These are phyloP conservation scores for Brachionus manjavacas DNA, from an alignment of 1,140 invertebrate species.

Conservation along the genomic window DNA sequence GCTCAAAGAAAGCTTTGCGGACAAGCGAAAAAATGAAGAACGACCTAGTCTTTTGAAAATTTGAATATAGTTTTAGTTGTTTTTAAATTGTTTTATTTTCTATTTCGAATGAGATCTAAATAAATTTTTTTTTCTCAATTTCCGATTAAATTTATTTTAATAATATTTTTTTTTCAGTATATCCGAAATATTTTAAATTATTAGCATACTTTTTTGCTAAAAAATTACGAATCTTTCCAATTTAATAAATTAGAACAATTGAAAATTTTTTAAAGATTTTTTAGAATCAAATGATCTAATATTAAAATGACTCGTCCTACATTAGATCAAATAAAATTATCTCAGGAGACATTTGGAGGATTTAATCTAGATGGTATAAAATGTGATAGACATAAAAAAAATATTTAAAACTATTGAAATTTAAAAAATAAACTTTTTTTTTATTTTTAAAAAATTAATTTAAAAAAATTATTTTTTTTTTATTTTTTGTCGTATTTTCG, in stretches of 20 bases:
- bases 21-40: conserved; percentile 37
- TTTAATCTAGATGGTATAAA: too few species aligned
- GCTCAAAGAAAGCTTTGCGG: not conserved
- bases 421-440: too few species aligned
- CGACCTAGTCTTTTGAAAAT: conserved; percentile 19
- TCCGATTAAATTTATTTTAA: not conserved
- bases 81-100: not conserved
- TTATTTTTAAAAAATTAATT: too few species aligned
- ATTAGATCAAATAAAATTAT: too few species aligned
- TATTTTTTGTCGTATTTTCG: too few species aligned
- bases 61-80: not conserved
- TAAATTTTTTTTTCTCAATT: not conserved
- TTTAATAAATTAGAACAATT: not conserved
- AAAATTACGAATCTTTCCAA: not conserved
- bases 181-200: not conserved
- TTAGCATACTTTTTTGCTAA: too few species aligned
- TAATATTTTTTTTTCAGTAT: not conserved
- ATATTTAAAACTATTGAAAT: too few species aligned
- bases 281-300: too few species aligned
- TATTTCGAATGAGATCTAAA: not conserved
- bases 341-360: too few species aligned
- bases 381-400: too few species aligned
- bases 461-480: too few species aligned
- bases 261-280: not conserved
- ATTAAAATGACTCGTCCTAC: too few species aligned